Conservation (phyloP, 1,140 invertebrate genomes). For the Bombus terrestris region DNA sequence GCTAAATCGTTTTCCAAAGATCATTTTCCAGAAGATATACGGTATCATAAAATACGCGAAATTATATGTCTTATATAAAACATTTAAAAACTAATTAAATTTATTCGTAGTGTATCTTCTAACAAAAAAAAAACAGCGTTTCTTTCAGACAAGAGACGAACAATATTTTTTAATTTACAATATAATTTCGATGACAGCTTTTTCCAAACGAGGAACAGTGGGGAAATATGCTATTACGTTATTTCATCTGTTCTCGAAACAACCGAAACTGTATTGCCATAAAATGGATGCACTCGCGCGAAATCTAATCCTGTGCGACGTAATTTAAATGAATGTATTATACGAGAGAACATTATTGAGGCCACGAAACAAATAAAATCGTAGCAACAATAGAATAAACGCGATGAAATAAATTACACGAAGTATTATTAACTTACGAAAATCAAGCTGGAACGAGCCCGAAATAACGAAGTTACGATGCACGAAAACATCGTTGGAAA, state of each 20-base stretch:
- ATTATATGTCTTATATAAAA: not conserved
- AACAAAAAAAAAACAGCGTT: not conserved
- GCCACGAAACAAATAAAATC: slow-evolving; percentile 17
- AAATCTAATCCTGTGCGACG: slow-evolving; percentile 37
- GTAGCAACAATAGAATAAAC: not conserved
- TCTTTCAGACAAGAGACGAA: not conserved
- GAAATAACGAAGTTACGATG: slow-evolving; percentile 8
- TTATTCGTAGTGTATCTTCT: not conserved
- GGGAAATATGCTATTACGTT: not conserved
- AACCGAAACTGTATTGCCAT: not conserved
- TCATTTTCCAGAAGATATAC: not conserved
- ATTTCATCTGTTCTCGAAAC: not conserved
- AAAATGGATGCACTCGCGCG: slow-evolving; percentile 3
- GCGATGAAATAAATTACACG: slow-evolving; percentile 21
- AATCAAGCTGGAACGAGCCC: slow-evolving; percentile 6
- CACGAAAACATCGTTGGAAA: slow-evolving; percentile 4
- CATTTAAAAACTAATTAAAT: too few relatives aligned
- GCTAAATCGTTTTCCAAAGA: not conserved
- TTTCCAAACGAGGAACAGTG: not conserved
- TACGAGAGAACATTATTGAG: slow-evolving; percentile 2
- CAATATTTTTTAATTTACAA: not conserved
- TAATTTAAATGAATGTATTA: slow-evolving; percentile 42
- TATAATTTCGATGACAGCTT: not conserved
- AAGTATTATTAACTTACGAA: slow-evolving; percentile 19
- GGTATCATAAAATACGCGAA: not conserved